Base-by-base conservation (phyloP, 2,797 vertebrate genomes). In the Malacoraja senta region DNA sequence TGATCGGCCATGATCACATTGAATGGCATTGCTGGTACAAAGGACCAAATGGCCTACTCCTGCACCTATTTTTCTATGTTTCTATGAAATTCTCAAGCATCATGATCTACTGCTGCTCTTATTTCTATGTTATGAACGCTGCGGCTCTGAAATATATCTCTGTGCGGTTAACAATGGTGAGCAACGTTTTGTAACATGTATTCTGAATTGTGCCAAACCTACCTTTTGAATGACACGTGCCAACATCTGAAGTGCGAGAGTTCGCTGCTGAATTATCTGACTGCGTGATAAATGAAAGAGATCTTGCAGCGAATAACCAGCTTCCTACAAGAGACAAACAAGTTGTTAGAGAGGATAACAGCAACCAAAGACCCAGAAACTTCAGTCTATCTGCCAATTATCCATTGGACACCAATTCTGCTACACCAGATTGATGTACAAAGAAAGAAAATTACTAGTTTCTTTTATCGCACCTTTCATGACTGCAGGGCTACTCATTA, bases 271-370 rank as follows among this genome's bases (percentile, higher is more conserved):
- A 94, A 95, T 98, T 94, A 99, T 93, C 94, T 98, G 98, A 97
- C 99, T 99, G 76, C 98, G 98, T 93, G 97, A 98, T 94, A 99
- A 96, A 94, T 98, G 96, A 95, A 99, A 99, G 93, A 99, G 97
- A 94, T 99, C 99, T 96, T 99, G 98, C 90, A 99, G 96, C 83
- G 99, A 98, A 95, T 99, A 99, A 94, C 99, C 99, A 93, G 99
- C 98, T 94, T 97, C 97, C 99, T 99, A 95, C 0, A 92, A 92
- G 71, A 76, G 71, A 92, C n/a, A 91, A 71, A 72, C 10, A 17
- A 72, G 35, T 38, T 38, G 35, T 68, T 35, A 65, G n/a, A 68
- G n/a, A 35, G 21, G 17, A 68, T 88, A n/a, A 65, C 65, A 35
- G 84, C 15, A 68, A 61, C 9, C 44, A 58, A 63, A 13, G n/a